These are phyloP conservation scores for Trichonephila clavipes DNA, from an alignment of 1,140 invertebrate species.

Conservation along the genomic window DNA sequence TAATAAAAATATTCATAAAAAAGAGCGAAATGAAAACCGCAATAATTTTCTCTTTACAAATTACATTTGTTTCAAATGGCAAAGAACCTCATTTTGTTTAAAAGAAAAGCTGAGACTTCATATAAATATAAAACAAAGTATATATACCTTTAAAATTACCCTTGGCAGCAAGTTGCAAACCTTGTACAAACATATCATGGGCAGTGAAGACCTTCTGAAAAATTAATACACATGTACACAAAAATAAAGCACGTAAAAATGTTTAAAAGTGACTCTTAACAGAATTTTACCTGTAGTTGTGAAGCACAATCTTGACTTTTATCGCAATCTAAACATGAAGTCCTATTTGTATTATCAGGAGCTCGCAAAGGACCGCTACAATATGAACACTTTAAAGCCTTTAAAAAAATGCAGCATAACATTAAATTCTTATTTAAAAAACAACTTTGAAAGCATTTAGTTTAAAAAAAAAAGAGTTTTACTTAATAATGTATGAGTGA, in stretches of 20 bases:
- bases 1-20: not conserved
- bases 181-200: constrained; percentile 79
- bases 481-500: too few relatives aligned
- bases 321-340: constrained; percentile 79
- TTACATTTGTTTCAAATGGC: too few relatives aligned
- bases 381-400: constrained; percentile 79
- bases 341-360: constrained; percentile 69
- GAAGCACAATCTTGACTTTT: constrained; percentile 78
- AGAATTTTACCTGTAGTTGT: constrained; percentile 67
- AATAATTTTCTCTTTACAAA: too few relatives aligned
- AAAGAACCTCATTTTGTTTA: too few relatives aligned
- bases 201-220: constrained; percentile 79
- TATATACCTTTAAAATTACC: constrained; percentile 75
- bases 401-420: constrained; percentile 77
- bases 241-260: not conserved
- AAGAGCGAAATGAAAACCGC: too few relatives aligned
- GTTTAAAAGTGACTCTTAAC: not conserved
- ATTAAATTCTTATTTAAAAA: too few relatives aligned
- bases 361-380: constrained; percentile 78
- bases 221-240: not conserved
- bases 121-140: too few relatives aligned
- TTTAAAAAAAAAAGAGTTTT: too few relatives aligned
- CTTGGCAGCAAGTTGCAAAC: constrained; percentile 79
- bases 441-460: too few relatives aligned
- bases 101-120: too few relatives aligned